Evolutionary conservation across 2,113 vertebrate genomes (phyloP), one percentile per base, ranked within the genome.

Genomic region (Parus major): DNA sequence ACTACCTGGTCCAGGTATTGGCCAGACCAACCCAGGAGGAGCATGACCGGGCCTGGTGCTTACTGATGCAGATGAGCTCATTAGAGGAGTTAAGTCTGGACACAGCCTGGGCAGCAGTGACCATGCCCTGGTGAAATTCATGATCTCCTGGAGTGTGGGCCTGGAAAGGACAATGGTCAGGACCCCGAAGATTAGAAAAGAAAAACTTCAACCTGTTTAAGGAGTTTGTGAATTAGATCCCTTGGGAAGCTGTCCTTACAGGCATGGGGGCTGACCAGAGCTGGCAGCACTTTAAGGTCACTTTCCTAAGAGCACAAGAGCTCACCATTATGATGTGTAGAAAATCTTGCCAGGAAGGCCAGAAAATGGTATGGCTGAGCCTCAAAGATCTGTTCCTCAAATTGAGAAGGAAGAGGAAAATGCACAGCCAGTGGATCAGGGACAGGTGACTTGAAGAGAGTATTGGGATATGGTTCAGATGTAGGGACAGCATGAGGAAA

Each of bases 181-280:
- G 31, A 47, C 4, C 7, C 33, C 39, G 39, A 60, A 28, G 11
- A 2, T 33, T 68, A 31, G 33, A 72, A 44, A 16, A 53, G 10
- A 33, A 53, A 12, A 9, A 61, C 3, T 33, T 18, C 0, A 0
- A 39, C 4, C 19, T 23, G 3, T 61, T 61, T 12, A 78, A 69
- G 39, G 19, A 39, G 5, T 11, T 44, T 10, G n/a, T 53, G 23
- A 69, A n/a, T 29, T 15, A 61, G 15, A 78, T n/a, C 39, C 47
- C n/a, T 46, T 61, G 19, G 33, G 39, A 69, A 68, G 68, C 9
- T 39, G 27, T 39, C n/a, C 14, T 27, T 72, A 39, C 39, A n/a
- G 22, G 33, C 22, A 23, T 0, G 0, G 6, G 27, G 6, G 3
- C 46, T 53, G 27, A 69, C 33, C 27, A 10, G 5, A n/a, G 15